A percentile compares a stretch with the other conserved stretches of the same genome.
phyloP scores from a whole-genome alignment of 2,888 invertebrate genomes.

The Tolmerus cingulatus region DNA sequence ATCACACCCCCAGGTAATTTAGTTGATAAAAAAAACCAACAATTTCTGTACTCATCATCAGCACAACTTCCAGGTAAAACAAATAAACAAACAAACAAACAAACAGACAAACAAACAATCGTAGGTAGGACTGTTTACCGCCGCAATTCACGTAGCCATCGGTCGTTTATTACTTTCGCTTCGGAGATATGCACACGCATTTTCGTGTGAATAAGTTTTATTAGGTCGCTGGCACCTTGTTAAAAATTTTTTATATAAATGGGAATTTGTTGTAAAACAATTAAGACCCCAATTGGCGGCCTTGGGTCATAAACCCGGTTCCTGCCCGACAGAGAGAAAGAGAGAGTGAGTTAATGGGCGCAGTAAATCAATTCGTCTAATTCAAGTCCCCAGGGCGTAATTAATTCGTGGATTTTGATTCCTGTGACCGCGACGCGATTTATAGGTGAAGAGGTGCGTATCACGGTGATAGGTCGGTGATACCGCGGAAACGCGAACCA shows the following conservation, averaged over 20 bases:
- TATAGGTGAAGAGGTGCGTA: background rate
- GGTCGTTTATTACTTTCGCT: background rate
- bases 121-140: background rate
- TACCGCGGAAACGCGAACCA: background rate
- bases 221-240: slow-evolving; percentile 22
- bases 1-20: background rate
- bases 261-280: slow-evolving; percentile 31
- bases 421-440: background rate
- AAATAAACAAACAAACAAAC: background rate
- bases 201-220: slow-evolving; percentile 18
- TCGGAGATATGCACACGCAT: slow-evolving; percentile 1
- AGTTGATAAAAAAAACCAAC: background rate
- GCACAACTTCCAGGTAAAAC: background rate
- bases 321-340: background rate
- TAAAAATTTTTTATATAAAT: background rate
- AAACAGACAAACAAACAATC: no score
- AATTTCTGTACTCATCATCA: background rate
- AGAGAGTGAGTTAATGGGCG: background rate
- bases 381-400: background rate
- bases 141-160: background rate
- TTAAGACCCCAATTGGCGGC: background rate
- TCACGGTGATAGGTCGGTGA: background rate
- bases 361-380: slow-evolving; percentile 28
- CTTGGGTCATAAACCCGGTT: background rate
- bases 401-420: background rate